Percentiles rank a stretch among this genome's conserved stretches.
Evolutionary conservation across 2,888 invertebrate species (phyloP).

Genomic region (Eucriotettix oculatus): DNA sequence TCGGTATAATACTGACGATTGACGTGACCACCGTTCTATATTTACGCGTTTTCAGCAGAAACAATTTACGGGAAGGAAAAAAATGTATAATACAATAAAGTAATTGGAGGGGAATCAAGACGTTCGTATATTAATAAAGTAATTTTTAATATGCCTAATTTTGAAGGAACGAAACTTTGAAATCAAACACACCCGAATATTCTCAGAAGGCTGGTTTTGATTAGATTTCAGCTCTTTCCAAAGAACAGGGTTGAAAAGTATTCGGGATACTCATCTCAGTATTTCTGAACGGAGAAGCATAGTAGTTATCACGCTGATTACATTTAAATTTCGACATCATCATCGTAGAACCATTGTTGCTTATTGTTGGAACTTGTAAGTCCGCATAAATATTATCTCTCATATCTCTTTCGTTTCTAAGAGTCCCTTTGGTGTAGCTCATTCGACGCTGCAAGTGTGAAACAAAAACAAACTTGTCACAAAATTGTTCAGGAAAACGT

Average conservation of each 20-base stretch:
- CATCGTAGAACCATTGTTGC: conserved; percentile 17
- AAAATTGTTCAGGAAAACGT: background rate
- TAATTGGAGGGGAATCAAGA: too few relatives aligned
- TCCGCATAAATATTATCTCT: conserved; percentile 22
- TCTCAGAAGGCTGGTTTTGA: too few relatives aligned
- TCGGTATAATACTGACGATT: too few relatives aligned
- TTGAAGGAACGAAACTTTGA: too few relatives aligned
- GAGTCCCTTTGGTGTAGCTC: conserved; percentile 5
- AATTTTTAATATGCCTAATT: too few relatives aligned
- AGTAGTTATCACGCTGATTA: background rate
- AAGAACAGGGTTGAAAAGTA: background rate
- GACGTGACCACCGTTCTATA: too few relatives aligned
- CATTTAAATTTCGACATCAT: background rate
- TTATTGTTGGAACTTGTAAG: conserved; percentile 22
- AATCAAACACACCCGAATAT: too few relatives aligned
- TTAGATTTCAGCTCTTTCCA: background rate
- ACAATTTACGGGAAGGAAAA: too few relatives aligned
- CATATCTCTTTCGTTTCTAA: conserved; percentile 6
- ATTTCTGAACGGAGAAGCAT: background rate
- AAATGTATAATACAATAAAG: too few relatives aligned
- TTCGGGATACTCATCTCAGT: background rate
- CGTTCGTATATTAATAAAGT: too few relatives aligned
- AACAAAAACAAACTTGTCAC: conserved; percentile 1
- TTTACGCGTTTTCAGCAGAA: too few relatives aligned
- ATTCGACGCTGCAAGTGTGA: conserved; percentile 6